A percentile compares a stretch with the other conserved stretches of the same genome.
These are phyloP conservation scores for Lasioglossum zephyrum DNA, from an alignment of 2,888 invertebrate genomes.

Conservation along the genomic window DNA sequence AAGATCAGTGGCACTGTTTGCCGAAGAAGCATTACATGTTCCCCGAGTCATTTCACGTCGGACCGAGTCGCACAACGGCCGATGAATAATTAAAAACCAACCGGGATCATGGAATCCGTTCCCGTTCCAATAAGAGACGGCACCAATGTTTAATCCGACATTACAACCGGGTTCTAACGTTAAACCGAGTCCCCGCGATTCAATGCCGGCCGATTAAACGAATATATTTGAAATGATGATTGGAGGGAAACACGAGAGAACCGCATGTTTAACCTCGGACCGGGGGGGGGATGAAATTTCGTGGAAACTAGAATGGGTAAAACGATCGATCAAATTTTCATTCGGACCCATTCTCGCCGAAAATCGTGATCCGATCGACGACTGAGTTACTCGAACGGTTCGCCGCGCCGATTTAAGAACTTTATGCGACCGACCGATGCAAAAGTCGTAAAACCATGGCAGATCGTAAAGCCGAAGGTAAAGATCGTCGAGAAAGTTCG, in stretches of 20 bases:
- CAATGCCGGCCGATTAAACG: constrained; percentile 28
- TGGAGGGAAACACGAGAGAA: constrained; percentile 15
- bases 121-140: constrained; percentile 22
- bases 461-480: constrained; percentile 5
- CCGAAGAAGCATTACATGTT: constrained; percentile 2
- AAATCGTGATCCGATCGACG: not conserved
- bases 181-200: constrained; percentile 8
- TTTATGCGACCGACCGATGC: not conserved
- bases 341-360: not conserved
- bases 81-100: constrained; percentile 17
- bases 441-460: not conserved
- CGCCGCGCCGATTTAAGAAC: not conserved
- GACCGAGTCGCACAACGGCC: not conserved
- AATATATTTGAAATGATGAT: constrained; percentile 28
- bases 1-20: constrained; percentile 8
- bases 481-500: not conserved
- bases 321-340: constrained; percentile 24
- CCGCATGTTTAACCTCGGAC: constrained; percentile 4
- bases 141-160: constrained; percentile 23
- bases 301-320: not conserved
- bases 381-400: not conserved
- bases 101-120: not conserved
- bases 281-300: not conserved
- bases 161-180: constrained; percentile 4
- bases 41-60: constrained; percentile 26